A percentile compares a stretch with the other conserved stretches of the same genome.
Conservation (phyloP, 2,113 vertebrate species). For the Daboia siamensis region DNA sequence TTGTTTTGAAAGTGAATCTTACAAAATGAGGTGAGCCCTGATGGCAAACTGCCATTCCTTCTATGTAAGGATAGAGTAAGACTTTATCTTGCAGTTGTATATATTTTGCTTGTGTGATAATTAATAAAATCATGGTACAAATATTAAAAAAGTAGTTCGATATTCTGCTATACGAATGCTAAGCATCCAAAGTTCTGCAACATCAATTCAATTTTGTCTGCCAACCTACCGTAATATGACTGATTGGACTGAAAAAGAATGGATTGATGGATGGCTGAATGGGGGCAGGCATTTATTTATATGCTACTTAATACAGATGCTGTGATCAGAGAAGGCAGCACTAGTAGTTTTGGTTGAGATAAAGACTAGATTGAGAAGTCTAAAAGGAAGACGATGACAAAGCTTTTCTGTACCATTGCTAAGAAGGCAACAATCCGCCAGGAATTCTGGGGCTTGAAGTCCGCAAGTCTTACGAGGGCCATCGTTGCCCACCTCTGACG, state of each 20-base stretch:
- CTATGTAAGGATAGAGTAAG: no score
- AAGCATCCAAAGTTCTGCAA: not conserved
- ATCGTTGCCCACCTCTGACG: not conserved
- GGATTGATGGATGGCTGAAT: not conserved
- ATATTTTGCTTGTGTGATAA: not conserved
- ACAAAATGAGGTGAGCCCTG: no score
- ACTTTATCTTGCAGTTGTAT: no score
- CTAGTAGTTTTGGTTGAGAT: not conserved
- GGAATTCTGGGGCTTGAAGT: not conserved
- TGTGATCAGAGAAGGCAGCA: not conserved
- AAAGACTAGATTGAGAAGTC: not conserved
- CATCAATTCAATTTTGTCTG: not conserved
- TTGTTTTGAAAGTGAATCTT: no score
- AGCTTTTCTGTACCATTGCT: not conserved
- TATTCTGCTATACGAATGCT: not conserved
- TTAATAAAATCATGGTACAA: not conserved
- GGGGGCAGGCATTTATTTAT: not conserved
- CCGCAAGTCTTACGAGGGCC: not conserved
- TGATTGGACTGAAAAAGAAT: not conserved
- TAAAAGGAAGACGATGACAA: not conserved
- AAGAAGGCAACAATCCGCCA: not conserved
- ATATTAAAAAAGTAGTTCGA: not conserved
- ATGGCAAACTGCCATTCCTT: no score
- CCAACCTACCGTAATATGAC: not conserved
- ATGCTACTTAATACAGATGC: not conserved